Percentiles rank a stretch among this genome's conserved stretches.
These are phyloP conservation scores for Drosophila repletoides DNA, from an alignment of 1,140 invertebrate genomes.

Conservation along the genomic window DNA sequence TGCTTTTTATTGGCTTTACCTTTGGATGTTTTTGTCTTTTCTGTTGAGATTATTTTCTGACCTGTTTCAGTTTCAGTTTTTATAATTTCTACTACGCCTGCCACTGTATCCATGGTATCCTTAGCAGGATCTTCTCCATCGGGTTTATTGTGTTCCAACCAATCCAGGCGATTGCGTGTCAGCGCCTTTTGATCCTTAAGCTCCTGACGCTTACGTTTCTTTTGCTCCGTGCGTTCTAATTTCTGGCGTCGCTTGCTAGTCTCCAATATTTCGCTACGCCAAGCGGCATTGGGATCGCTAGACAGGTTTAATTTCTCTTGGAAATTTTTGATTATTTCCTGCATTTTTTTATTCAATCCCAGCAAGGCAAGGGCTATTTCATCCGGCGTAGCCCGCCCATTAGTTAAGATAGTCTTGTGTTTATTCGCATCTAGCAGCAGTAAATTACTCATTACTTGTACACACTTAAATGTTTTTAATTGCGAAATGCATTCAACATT, in stretches of 20 bases:
- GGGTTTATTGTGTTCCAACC: constrained; percentile 56
- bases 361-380: constrained; percentile 70
- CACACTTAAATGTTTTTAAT: constrained; percentile 50
- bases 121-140: neutral
- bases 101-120: neutral
- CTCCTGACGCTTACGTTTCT: constrained; percentile 51
- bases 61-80: too few species aligned
- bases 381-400: constrained; percentile 62
- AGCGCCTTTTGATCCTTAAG: constrained; percentile 62
- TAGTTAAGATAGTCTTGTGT: constrained; percentile 58
- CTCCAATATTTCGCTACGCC: constrained; percentile 64
- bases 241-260: constrained; percentile 64
- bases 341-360: constrained; percentile 64
- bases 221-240: constrained; percentile 54
- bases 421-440: constrained; percentile 55
- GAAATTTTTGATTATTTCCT: constrained; percentile 47
- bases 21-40: too few species aligned
- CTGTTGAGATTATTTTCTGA: too few species aligned
- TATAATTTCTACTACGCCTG: neutral
- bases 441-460: constrained; percentile 51
- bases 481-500: constrained; percentile 49
- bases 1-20: too few species aligned
- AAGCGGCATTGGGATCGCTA: constrained; percentile 36
- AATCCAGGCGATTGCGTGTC: constrained; percentile 60
- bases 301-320: constrained; percentile 39